Conservation (phyloP, 2,797 vertebrate genomes). For the Microctenopoma stevenorrisi region DNA sequence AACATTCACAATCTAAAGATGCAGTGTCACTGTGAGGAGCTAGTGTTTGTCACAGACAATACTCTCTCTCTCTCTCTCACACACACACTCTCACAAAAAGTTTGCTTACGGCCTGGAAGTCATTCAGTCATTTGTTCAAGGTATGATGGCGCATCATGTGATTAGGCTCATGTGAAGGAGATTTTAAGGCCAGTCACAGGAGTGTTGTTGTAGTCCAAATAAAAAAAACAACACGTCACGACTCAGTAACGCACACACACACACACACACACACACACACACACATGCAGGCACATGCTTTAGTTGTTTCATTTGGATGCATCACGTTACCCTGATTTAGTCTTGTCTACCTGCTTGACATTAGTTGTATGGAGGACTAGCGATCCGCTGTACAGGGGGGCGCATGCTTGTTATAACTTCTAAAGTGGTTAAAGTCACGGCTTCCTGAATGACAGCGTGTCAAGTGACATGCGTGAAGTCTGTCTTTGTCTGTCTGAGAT, state of each 20-base stretch:
- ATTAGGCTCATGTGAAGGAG: slow-evolving; percentile 77
- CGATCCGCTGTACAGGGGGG: neutral
- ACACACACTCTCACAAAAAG: slow-evolving; percentile 6
- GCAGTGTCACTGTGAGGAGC: slow-evolving; percentile 55
- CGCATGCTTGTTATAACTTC: neutral
- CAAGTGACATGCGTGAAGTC: slow-evolving; percentile 24
- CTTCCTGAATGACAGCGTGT: slow-evolving; percentile 39
- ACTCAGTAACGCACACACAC: slow-evolving; percentile 10
- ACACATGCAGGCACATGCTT: slow-evolving; percentile 17
- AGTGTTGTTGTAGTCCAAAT: slow-evolving; percentile 66
- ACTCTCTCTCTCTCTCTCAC: neutral
- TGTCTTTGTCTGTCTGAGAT: slow-evolving; percentile 13
- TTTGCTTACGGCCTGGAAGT: slow-evolving; percentile 33
- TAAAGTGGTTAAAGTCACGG: neutral
- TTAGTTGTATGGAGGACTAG: neutral
- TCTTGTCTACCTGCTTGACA: slow-evolving; percentile 14
- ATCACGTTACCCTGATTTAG: slow-evolving; percentile 22
- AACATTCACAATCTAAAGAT: slow-evolving; percentile 31
- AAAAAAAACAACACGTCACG: slow-evolving; percentile 52
- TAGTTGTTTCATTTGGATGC: slow-evolving; percentile 7
- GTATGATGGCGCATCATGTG: slow-evolving; percentile 77
- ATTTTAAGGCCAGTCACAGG: slow-evolving; percentile 74
- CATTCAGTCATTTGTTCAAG: slow-evolving; percentile 61
- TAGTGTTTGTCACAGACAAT: neutral
- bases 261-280: neutral